Evolutionary conservation across 2,113 vertebrate genomes (phyloP), one percentile per base, ranked within the genome.

Genomic region (Myotis davidii): DNA sequence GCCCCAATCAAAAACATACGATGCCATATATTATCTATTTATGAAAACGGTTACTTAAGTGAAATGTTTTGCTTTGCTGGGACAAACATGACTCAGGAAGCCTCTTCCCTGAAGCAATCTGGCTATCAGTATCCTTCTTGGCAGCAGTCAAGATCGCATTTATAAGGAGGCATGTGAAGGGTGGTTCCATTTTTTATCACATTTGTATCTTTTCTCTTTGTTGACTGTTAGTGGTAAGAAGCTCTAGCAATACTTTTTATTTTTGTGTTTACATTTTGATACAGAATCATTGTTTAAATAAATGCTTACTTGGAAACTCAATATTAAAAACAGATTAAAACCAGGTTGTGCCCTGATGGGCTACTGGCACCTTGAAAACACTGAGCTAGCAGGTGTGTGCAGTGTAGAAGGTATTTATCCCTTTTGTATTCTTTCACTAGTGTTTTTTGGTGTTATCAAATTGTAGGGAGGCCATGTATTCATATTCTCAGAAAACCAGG

Each of bases 11-110:
- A 78, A 90, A 65, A 10, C 14, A 84, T 10, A 73, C 37, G 29
- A 76, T 91, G 20, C 2, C 10, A 27, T 83, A 42, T 32, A 86
- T 78, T 93, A 56, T 73, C 18, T 94, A 61, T 87, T 89, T 83
- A 61, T 87, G 50, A 94, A 88, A 86, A 37, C 9, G 72, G 70
- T 90, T 88, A 76, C 85, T 82, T 95, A 59, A 89, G 72, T 79
- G 56, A 83, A 94, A 21, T 37, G 1, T 69, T 85, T 77, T 79
- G 45, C 65, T 93, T 91, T 88, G 23, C 29, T 64, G 6, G 9
- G 42, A 45, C 23, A 70, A 52, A 39, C 17, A 37, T 85, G 78
- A 91, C 69, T 78, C 54, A 86, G 74, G 39, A 86, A 79, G 37
- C 1, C 25, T 61, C 79, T 85, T 93, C 14, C 9, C 34, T 79